Evolutionary conservation across 2,113 vertebrate species (phyloP), one percentile per base, ranked within the genome.

Genomic region (Antigone vipio): DNA sequence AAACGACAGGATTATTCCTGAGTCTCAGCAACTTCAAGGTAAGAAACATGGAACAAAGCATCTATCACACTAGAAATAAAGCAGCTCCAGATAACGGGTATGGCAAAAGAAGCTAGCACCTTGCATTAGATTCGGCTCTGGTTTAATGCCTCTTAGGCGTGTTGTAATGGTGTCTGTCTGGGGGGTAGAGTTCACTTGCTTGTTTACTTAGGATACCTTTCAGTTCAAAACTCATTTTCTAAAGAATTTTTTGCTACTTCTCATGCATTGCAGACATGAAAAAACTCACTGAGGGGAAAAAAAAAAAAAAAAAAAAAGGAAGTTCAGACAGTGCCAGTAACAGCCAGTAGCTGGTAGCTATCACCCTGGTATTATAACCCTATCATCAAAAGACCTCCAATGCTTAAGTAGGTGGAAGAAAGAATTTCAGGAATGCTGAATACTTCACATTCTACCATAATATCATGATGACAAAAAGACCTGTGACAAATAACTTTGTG

Each of bases 1-100:
- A 98, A 97, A 97, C 96, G 96, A 91, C 79, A 68, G 8, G 1
- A 30, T 96, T 97, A 93, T 95, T 92, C 63, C 71, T 52, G 32
- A 93, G 40, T 68, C 63, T 93, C 83, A 81, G 82, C n/a, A 93
- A 83, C 86, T 96, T 97, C 90, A 95, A 96, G 91, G 88, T 50
- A 86, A 87, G 85, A 96, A 78, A 81, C 67, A 93, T 0, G 0
- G 53, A 81, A 81, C 24, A 86, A 93, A 97, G 64, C 68, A 78
- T 32, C 58, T 59, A 75, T 60, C 16, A 1, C 35, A 9, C 86
- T 24, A 95, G 47, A 92, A 89, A 78, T 52, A 89, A 81, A 91
- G 64, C 40, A 34, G 40, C 52, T 68, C 17, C 52, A 78, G 56
- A 78, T 72, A 90, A 92, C 34, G 78, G 75, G 26, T 24, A 40